Percentiles rank a stretch among this genome's conserved stretches.
Conservation (phyloP, 2,797 vertebrate species). For the Vultur gryphus region DNA sequence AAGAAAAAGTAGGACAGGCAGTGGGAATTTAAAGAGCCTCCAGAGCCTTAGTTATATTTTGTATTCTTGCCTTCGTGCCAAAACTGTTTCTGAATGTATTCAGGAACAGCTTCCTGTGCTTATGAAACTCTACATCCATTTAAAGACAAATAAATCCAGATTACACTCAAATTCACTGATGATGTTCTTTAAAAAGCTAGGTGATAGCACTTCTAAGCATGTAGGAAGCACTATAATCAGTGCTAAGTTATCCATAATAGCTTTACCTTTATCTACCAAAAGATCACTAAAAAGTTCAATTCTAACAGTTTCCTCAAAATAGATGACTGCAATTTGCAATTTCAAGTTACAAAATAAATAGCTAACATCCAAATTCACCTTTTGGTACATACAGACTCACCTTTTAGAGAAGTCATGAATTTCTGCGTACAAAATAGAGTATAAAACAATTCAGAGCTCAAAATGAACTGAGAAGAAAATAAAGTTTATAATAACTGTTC, state of each 20-base stretch:
- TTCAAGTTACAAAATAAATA: not conserved
- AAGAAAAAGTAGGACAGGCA: slow-evolving; percentile 33
- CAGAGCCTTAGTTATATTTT: not conserved
- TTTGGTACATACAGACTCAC: not conserved
- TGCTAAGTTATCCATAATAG: not conserved
- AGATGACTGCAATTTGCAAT: not conserved
- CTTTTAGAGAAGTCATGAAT: not conserved
- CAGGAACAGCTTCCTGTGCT: not conserved
- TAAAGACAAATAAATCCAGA: not conserved
- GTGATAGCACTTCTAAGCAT: not conserved
- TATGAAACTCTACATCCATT: not conserved
- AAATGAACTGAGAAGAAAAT: not conserved
- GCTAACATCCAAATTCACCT: not conserved
- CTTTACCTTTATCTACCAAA: not conserved
- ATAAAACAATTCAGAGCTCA: not conserved
- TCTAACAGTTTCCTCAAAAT: not conserved
- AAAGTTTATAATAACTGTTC: not conserved
- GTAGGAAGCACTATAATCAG: not conserved
- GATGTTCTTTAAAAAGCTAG: not conserved
- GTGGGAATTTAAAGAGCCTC: not conserved
- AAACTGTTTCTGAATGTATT: not conserved
- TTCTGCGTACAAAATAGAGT: not conserved
- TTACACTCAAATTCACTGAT: not conserved
- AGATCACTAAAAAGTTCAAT: not conserved
- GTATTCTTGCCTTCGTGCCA: not conserved